phyloP scores from a whole-genome alignment of 1,140 invertebrate genomes.

The Berghia stephanieae region DNA sequence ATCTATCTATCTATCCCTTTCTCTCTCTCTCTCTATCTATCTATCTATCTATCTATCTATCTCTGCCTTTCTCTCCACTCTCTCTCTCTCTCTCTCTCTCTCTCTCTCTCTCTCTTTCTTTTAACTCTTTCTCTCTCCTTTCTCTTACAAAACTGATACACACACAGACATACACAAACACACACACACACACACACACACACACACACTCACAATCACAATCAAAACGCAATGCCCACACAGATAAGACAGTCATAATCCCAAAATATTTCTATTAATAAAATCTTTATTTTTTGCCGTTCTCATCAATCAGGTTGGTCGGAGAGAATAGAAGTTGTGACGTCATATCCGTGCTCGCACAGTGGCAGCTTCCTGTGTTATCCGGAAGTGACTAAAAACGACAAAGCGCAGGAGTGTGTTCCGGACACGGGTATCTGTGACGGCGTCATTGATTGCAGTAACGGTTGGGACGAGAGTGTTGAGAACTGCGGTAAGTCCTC shows the following conservation, averaged over 20 bases:
- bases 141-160: neutral
- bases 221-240: too few relatives aligned
- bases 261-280: too few relatives aligned
- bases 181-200: too few relatives aligned
- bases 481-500: neutral
- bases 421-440: neutral
- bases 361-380: neutral
- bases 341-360: neutral
- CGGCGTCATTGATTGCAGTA: slow-evolving; percentile 2
- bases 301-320: neutral
- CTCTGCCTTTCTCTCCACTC: slow-evolving; percentile 5
- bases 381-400: too few relatives aligned
- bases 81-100: slow-evolving; percentile 15
- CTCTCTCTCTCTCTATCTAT: neutral
- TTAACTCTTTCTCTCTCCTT: neutral
- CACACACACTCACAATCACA: too few relatives aligned
- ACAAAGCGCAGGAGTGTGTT: neutral
- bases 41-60: neutral
- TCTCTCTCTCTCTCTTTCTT: neutral
- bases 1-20: neutral
- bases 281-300: too few relatives aligned
- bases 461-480: neutral
- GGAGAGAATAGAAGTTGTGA: neutral
- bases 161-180: neutral
- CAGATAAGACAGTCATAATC: too few relatives aligned